Conservation (phyloP, 2,797 vertebrate species). For the Botia kubotai region DNA sequence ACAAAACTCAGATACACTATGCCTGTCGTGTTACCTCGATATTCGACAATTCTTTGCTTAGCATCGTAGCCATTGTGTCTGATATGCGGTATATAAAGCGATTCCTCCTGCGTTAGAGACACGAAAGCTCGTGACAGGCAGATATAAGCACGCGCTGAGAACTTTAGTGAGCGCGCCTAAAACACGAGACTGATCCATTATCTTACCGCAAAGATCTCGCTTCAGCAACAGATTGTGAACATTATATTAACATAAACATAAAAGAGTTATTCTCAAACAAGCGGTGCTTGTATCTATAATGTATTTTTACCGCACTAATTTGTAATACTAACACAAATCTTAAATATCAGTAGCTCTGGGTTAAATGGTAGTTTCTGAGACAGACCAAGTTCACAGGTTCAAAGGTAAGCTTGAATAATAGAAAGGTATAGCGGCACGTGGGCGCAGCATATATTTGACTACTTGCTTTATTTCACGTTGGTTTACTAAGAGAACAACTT, state of each 20-base stretch:
- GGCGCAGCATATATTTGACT: no score
- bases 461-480: no score
- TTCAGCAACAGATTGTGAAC: not conserved
- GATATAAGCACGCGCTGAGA: not conserved
- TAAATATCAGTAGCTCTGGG: not conserved
- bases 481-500: no score
- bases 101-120: not conserved
- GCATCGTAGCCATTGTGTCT: conserved; percentile 72
- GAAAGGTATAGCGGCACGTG: not conserved
- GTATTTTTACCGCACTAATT: not conserved
- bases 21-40: conserved; percentile 77
- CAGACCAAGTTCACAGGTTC: not conserved
- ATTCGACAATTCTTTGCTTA: conserved; percentile 80
- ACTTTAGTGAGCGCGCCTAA: conserved; percentile 24
- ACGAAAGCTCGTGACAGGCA: not conserved
- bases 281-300: not conserved
- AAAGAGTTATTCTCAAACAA: not conserved
- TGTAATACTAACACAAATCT: not conserved
- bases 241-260: not conserved
- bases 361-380: conserved; percentile 32
- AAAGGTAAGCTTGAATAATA: conserved; percentile 9
- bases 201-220: not conserved
- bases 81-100: not conserved
- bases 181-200: conserved; percentile 35
- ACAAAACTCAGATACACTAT: not conserved